Conservation (phyloP, 2,888 invertebrate genomes). For the Micropterix aruncella region DNA sequence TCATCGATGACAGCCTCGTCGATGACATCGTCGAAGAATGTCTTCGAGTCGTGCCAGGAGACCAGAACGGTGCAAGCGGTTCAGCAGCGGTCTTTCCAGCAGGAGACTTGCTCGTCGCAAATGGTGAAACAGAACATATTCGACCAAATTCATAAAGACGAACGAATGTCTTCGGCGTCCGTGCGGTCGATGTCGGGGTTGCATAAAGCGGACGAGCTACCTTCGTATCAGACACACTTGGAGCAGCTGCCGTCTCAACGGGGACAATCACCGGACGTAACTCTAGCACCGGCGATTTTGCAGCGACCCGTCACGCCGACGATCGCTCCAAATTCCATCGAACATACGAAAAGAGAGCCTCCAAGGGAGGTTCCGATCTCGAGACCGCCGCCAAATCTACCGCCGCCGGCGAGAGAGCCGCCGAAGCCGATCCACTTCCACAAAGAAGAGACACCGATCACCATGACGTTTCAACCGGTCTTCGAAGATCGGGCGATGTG, state of each 20-base stretch:
- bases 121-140: slow-evolving; percentile 22
- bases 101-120: slow-evolving; percentile 3
- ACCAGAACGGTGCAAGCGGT: slow-evolving; percentile 11
- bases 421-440: slow-evolving; percentile 25
- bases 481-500: slow-evolving; percentile 37
- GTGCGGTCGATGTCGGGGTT: slow-evolving; percentile 36
- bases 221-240: slow-evolving; percentile 49
- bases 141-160: slow-evolving; percentile 29
- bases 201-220: slow-evolving; percentile 47
- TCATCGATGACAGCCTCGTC: slow-evolving; percentile 1
- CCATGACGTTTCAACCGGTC: slow-evolving; percentile 52
- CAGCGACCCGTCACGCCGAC: slow-evolving; percentile 29
- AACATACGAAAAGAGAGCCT: slow-evolving; percentile 21
- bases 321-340: slow-evolving; percentile 25
- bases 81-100: slow-evolving; percentile 19
- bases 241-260: slow-evolving; percentile 42
- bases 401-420: slow-evolving; percentile 16
- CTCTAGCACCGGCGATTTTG: slow-evolving; percentile 25
- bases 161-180: slow-evolving; percentile 22
- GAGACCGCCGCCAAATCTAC: slow-evolving; percentile 16
- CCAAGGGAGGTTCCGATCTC: slow-evolving; percentile 14
- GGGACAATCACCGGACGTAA: slow-evolving; percentile 40
- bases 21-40: slow-evolving; percentile 2
- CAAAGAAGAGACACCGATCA: slow-evolving; percentile 36
- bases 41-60: slow-evolving; percentile 2